phyloP scores from a whole-genome alignment of 2,797 vertebrate species.

The Natrix natrix region DNA sequence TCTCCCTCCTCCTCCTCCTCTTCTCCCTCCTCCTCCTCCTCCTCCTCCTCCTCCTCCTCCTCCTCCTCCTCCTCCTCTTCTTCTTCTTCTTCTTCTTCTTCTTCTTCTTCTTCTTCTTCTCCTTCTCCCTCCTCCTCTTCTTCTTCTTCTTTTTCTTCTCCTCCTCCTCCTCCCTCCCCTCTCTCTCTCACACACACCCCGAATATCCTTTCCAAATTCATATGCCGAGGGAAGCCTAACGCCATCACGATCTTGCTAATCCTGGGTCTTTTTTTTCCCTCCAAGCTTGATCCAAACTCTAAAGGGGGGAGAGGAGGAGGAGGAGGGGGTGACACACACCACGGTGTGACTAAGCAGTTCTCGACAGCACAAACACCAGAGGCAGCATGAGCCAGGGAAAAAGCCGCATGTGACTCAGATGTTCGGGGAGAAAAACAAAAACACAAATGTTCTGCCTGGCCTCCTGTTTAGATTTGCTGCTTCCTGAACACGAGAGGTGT shows the following conservation, averaged over 20 bases:
- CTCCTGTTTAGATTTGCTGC: neutral
- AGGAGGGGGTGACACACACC: neutral
- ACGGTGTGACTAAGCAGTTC: neutral
- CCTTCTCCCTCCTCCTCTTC: no score
- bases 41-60: no score
- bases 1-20: no score
- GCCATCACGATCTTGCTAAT: neutral
- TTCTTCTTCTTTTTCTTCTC: no score
- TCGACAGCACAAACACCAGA: neutral
- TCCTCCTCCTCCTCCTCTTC: no score
- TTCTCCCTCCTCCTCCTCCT: accelerated
- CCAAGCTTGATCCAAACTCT: neutral
- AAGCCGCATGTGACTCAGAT: neutral
- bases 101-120: no score
- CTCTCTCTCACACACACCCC: neutral
- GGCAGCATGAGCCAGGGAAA: neutral
- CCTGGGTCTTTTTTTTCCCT: neutral
- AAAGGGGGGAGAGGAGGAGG: neutral
- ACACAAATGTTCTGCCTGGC: neutral
- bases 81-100: no score
- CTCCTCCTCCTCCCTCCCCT: no score
- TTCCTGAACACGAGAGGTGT: neutral
- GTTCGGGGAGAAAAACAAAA: neutral
- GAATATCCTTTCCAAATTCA: neutral
- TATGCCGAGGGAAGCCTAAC: neutral